Base-by-base conservation (phyloP, 1,140 invertebrate genomes). In the Drosophila quadrilineata region DNA sequence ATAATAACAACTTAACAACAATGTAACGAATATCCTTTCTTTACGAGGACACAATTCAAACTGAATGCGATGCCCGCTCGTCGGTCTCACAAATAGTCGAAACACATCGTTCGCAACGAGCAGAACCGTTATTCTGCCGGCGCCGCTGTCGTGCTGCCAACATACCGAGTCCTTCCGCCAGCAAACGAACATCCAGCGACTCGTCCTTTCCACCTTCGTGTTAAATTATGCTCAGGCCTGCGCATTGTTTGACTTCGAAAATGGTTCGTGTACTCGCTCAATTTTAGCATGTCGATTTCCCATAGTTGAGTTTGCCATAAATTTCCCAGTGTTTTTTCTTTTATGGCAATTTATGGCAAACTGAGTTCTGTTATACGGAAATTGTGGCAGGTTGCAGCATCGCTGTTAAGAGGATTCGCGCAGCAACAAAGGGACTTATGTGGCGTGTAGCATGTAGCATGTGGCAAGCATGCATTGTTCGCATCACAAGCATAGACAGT, bases 1-100 rank as follows among this genome's bases (percentile, higher is more conserved):
- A 88, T 88, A 87, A 89, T 89, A 89, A 89, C 87, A 89, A 89
- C 87, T 89, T 88, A 89, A 89, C 77, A 88, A 89, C 88, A 88
- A 88, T 88, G 85, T 88, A 89, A 89, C 88, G 88, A 89, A 89
- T 89, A 89, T 89, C 88, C 88, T 89, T 89, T 88, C 88, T 87
- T 85, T 80, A 87, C 79, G 88, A 89, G 88, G 88, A 89, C 88
- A 89, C 85, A 89, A 89, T 89, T 89, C 72, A 87, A 89, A 89
- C 88, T 89, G 88, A 89, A 88, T 70, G 87, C 84, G 87, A 89
- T 84, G 67, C 56, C 46, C 56, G 36, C 69, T 87, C 80, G 88
- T 85, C 69, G 71, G 75, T 57, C 72, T 89, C 88, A 76, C 76
- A 89, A 89, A 89, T 89, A 89, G 87, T 85, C 87, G 45, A 65